Conservation (phyloP, 2,888 invertebrate genomes). For the Pilophorus perplexus region DNA sequence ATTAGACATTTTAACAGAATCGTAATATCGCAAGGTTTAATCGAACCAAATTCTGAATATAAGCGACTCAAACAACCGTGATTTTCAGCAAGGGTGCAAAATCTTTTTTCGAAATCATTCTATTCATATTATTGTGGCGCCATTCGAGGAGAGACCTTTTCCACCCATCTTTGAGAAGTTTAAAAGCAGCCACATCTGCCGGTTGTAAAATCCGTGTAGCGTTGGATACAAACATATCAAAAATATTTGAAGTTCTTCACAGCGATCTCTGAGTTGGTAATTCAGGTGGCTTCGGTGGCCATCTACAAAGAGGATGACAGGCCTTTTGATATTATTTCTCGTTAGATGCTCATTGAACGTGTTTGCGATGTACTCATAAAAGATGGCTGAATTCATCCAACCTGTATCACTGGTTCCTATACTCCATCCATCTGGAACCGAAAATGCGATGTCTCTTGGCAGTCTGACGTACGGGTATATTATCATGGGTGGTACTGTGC, state of each 20-base stretch:
- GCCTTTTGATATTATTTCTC: constrained; percentile 41
- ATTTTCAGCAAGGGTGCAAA: not conserved
- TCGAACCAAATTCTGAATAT: too few relatives aligned
- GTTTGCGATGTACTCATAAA: constrained; percentile 44
- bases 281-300: constrained; percentile 47
- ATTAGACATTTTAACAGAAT: too few relatives aligned
- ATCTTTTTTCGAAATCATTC: not conserved
- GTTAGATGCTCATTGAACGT: constrained; percentile 32
- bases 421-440: constrained; percentile 52
- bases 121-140: not conserved
- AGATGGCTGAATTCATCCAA: constrained; percentile 36
- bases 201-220: constrained; percentile 49
- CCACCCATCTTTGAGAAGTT: constrained; percentile 39
- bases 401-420: constrained; percentile 50
- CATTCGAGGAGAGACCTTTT: not conserved
- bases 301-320: constrained; percentile 48
- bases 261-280: constrained; percentile 44
- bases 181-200: constrained; percentile 48
- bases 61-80: too few relatives aligned
- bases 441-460: constrained; percentile 50
- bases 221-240: constrained; percentile 50
- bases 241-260: constrained; percentile 49
- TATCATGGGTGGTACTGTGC: constrained; percentile 51
- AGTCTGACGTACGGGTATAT: constrained; percentile 52
- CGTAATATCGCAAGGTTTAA: too few relatives aligned